Percentiles rank a stretch among this genome's conserved stretches.
These are phyloP conservation scores for Phylloscopus collybita DNA, from an alignment of 2,797 vertebrate species.

Conservation along the genomic window DNA sequence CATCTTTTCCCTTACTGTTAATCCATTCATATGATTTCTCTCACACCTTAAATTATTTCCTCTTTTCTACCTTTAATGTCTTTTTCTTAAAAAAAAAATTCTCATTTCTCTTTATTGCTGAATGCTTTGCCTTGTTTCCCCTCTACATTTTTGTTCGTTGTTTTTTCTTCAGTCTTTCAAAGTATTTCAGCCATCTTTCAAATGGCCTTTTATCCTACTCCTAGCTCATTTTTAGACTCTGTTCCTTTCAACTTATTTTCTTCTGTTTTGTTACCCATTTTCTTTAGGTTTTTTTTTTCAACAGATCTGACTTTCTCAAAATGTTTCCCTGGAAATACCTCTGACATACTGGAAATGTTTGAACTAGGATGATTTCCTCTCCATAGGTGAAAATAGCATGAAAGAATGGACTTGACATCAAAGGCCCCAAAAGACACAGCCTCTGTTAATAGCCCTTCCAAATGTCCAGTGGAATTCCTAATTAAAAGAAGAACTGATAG, in stretches of 20 bases:
- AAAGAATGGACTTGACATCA: not conserved
- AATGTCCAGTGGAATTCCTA: not conserved
- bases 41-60: not conserved
- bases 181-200: not conserved
- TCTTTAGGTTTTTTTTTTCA: not conserved
- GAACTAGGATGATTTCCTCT: not conserved
- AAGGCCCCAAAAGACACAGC: not conserved
- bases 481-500: not conserved
- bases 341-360: not conserved
- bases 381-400: not conserved
- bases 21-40: not conserved
- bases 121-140: not conserved
- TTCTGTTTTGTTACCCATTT: not conserved
- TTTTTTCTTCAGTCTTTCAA: not conserved
- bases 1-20: not conserved
- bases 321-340: not conserved
- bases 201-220: not conserved
- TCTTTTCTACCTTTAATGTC: not conserved
- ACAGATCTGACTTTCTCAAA: not conserved
- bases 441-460: not conserved
- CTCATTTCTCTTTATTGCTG: not conserved
- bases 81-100: not conserved
- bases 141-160: not conserved
- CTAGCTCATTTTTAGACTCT: not conserved
- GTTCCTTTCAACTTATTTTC: not conserved